Base-by-base conservation (phyloP, 2,888 invertebrate species). In the Clepsis dumicolana region DNA sequence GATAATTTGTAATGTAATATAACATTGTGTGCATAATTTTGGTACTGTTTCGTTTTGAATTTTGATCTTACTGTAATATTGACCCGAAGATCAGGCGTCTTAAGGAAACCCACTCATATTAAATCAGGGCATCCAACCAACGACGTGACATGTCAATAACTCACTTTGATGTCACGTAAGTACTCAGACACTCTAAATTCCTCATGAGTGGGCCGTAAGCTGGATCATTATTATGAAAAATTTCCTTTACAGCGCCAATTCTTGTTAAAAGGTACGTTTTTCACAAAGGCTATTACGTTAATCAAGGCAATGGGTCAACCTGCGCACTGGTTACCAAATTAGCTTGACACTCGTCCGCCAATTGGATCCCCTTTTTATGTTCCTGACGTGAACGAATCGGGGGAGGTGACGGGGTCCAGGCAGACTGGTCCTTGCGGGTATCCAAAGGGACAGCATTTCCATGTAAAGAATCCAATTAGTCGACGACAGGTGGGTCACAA, bases 391-490 rank as follows among this genome's bases (percentile, higher is more conserved):
- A 56, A 67, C 32, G 73, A 73, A 71, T 73, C 70, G 60, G 53
- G 71, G 65, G 67, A 69, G 56, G 64, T 65, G 52, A 54, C 72
- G 62, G 76, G 88, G 72, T 81, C 85, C 75, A 65, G 71, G 73
- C 70, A 74, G 64, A 71, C 72, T 82, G 85, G 87, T 71, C 74
- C 35, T 62, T 73, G 71, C 41, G 63, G 65, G 73, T 74, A 76
- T 73, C 77, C 74, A 76, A 77, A 85, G 82, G 86, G 86, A 85
- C 78, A 77, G 78, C 83, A 86, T 86, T 86, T 85, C 82, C 84
- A 82, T 80, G 82, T 86, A 88, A 87, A 88, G 86, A 89, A 88
- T 89, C 89, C 89, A 90, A 90, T 90, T 89, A 90, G 84, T 76
- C 74, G 72, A 74, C 82, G 85, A 86, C 87, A 90, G 88, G 86